A percentile compares a stretch with the other conserved stretches of the same genome.
Evolutionary conservation across 2,113 vertebrate genomes (phyloP).

Genomic region (Carlito syrichta): DNA sequence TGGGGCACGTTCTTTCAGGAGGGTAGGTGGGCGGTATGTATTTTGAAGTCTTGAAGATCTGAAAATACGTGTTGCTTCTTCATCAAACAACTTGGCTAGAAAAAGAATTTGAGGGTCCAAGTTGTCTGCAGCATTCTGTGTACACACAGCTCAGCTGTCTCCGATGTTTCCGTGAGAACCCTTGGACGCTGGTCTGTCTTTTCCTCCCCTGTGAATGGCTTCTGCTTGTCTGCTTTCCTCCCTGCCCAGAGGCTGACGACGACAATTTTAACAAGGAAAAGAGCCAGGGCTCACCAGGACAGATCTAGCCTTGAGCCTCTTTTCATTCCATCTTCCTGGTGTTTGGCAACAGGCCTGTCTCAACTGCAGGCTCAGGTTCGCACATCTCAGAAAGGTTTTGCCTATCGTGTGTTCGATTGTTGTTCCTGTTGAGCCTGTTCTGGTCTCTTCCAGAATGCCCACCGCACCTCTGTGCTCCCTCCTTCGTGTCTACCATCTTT

Average conservation of each 20-base stretch:
- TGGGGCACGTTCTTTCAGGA: neutral
- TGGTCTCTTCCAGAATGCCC: neutral
- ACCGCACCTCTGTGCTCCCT: neutral
- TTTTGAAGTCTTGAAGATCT: neutral
- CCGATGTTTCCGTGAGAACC: neutral
- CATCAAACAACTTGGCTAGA: neutral
- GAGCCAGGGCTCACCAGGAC: neutral
- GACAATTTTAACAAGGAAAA: neutral
- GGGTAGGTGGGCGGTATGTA: neutral
- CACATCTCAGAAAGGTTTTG: neutral
- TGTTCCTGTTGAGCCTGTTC: neutral
- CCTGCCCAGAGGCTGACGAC: neutral
- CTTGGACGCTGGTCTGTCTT: neutral
- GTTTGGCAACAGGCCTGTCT: neutral
- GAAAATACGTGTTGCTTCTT: neutral
- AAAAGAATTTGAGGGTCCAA: neutral
- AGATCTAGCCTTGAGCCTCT: neutral
- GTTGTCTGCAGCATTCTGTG: neutral
- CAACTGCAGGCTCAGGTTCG: neutral
- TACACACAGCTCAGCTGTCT: neutral
- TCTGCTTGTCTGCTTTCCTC: neutral
- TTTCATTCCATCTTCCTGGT: neutral
- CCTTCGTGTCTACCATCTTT: neutral
- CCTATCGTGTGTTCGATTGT: neutral
- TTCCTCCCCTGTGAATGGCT: neutral